phyloP scores from a whole-genome alignment of 2,888 invertebrate genomes.

The Callyntrura sp. region DNA sequence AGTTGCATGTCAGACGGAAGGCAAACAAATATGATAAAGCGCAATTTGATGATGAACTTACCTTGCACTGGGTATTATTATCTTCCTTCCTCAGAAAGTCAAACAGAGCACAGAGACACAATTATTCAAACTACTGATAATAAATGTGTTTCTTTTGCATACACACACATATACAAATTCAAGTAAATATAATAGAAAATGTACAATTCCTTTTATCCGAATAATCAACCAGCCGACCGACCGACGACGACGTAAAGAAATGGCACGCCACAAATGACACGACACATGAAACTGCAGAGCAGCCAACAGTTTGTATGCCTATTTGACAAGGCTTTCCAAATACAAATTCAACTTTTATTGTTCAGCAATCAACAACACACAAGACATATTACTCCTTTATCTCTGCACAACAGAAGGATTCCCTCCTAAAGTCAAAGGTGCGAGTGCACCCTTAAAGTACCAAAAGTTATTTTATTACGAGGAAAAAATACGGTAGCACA shows the following conservation, averaged over 20 bases:
- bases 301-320: constrained; percentile 14
- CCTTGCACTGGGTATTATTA: constrained; percentile 34
- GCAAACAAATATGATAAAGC: constrained; percentile 59
- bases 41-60: constrained; percentile 48
- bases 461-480: background rate
- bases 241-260: background rate
- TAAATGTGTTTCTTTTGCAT: background rate
- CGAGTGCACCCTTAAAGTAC: background rate
- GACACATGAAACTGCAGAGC: constrained; percentile 3
- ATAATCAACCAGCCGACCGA: constrained; percentile 4
- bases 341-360: constrained; percentile 31
- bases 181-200: background rate
- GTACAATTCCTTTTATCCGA: constrained; percentile 6
- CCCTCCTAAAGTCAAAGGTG: background rate
- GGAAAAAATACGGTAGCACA: constrained; percentile 25
- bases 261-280: constrained; percentile 44
- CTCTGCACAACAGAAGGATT: background rate
- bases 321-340: constrained; percentile 43
- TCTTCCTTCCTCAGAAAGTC: constrained; percentile 23
- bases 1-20: constrained; percentile 58
- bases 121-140: background rate
- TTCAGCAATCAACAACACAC: constrained; percentile 27
- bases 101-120: constrained; percentile 36
- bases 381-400: background rate
- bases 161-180: background rate